Conservation (phyloP, 2,113 vertebrate species). For the Ictidomys tridecemlineatus region DNA sequence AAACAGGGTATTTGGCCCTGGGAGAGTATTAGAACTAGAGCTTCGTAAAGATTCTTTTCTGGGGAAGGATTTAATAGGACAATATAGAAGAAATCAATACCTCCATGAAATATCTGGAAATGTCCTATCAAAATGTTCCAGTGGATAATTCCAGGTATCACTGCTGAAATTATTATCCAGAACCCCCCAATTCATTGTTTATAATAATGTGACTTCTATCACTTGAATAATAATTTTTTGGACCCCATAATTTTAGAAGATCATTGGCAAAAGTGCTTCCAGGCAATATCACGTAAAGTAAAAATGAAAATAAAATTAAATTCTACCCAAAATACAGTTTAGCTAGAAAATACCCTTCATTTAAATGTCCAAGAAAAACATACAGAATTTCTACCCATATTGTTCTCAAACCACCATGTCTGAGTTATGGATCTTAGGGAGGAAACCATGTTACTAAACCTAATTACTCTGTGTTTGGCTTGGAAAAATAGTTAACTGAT, state of each 20-base stretch:
- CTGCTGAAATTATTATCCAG: constrained; percentile 30
- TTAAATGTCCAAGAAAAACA: constrained; percentile 77
- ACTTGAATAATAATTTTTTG: constrained; percentile 21
- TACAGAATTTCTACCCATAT: constrained; percentile 63
- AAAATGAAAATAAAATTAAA: constrained; percentile 70
- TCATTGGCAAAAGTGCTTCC: constrained; percentile 50
- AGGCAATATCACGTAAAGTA: constrained; percentile 33
- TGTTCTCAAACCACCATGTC: constrained; percentile 72
- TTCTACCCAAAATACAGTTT: constrained; percentile 54
- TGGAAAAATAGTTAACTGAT: constrained; percentile 80
- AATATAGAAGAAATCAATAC: constrained; percentile 38
- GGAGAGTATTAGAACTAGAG: neutral
- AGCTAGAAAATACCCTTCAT: constrained; percentile 72
- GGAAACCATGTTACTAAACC: constrained; percentile 80
- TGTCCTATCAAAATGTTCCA: constrained; percentile 52
- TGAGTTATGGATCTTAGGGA: constrained; percentile 71
- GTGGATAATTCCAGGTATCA: neutral
- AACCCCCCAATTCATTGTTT: neutral
- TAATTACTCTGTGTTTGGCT: constrained; percentile 81
- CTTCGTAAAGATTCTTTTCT: neutral
- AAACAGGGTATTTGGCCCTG: constrained; percentile 1
- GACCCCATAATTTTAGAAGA: constrained; percentile 46
- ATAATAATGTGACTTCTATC: neutral
- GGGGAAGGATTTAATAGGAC: neutral
- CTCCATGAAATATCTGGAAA: neutral